Evolutionary conservation across 1,140 invertebrate species (phyloP).

Genomic region (Macrobrachium nipponense): DNA sequence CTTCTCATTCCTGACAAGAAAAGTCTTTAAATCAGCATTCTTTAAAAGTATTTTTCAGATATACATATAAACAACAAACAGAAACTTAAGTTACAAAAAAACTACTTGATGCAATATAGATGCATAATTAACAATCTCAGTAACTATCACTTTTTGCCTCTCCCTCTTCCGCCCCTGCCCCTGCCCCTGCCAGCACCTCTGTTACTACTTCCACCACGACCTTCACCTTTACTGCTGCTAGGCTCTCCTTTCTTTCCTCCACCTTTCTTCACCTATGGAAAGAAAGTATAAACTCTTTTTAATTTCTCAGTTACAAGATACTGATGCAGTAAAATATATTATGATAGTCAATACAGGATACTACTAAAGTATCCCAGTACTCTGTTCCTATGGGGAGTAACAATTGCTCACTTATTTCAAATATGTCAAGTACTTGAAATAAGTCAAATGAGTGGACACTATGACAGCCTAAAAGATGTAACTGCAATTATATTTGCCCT

Average conservation of each 20-base stretch:
- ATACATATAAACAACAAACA: too few relatives aligned
- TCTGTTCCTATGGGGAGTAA: background rate
- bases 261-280: slow-evolving; percentile 13
- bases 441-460: too few relatives aligned
- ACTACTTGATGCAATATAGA: background rate
- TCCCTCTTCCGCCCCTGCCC: background rate
- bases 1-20: too few relatives aligned
- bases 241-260: background rate
- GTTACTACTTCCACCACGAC: background rate
- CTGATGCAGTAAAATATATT: too few relatives aligned
- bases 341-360: too few relatives aligned
- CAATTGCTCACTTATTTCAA: too few relatives aligned
- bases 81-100: too few relatives aligned
- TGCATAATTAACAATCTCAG: background rate
- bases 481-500: background rate
- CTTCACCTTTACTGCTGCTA: too few relatives aligned
- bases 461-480: too few relatives aligned
- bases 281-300: background rate
- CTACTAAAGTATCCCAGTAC: background rate
- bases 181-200: background rate
- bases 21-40: too few relatives aligned
- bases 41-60: too few relatives aligned
- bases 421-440: too few relatives aligned
- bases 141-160: background rate
- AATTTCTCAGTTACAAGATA: background rate